Percentiles rank a stretch among this genome's conserved stretches.
Evolutionary conservation across 2,113 vertebrate genomes (phyloP).

Genomic region (Myrmophylax atrothorax): DNA sequence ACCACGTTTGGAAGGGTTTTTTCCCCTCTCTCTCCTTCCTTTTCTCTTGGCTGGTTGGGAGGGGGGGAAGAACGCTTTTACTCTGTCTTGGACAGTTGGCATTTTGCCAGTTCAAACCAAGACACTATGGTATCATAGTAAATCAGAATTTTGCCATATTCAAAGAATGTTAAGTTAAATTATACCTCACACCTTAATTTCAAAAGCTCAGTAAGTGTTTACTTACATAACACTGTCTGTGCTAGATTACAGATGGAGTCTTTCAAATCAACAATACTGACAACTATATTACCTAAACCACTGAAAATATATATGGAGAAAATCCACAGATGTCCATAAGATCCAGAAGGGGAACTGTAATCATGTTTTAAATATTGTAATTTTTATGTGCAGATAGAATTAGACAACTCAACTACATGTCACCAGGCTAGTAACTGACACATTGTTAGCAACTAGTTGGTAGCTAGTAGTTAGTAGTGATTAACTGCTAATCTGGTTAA

Average conservation of each 20-base stretch:
- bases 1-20: no score
- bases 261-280: neutral
- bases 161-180: neutral
- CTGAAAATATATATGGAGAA: constrained; percentile 3
- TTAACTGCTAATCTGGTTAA: neutral
- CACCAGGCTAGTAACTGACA: neutral
- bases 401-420: neutral
- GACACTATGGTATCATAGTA: neutral
- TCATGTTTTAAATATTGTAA: neutral
- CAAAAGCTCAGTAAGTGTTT: neutral
- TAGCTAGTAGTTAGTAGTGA: neutral
- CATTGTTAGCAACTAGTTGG: neutral
- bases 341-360: neutral
- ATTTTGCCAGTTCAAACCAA: no score
- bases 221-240: neutral
- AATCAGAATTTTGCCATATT: neutral
- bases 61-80: no score
- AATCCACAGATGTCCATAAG: neutral
- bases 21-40: no score
- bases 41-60: no score
- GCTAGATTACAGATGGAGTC: neutral
- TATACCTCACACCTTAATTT: neutral
- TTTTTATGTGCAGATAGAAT: neutral
- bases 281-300: neutral
- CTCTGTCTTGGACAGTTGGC: no score